Percentiles rank a stretch among this genome's conserved stretches.
Conservation (phyloP, 2,113 vertebrate genomes). For the Campylomormyrus numenius region DNA sequence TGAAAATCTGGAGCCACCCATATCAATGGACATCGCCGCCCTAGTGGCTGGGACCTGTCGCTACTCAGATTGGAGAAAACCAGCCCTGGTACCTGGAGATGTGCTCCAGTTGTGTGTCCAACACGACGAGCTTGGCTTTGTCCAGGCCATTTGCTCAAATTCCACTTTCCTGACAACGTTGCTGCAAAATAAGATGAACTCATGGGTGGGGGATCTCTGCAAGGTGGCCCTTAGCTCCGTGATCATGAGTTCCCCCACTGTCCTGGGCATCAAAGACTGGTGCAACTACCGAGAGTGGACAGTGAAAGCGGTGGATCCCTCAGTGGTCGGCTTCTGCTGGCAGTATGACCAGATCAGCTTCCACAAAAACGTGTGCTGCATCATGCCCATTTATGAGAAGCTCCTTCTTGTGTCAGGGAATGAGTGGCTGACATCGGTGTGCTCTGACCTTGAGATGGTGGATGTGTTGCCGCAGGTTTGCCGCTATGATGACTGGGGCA, state of each 20-base stretch:
- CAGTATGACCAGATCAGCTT: conserved; percentile 50
- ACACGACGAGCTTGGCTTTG: conserved; percentile 49
- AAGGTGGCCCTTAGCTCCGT: conserved; percentile 18
- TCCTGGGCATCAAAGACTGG: conserved; percentile 38
- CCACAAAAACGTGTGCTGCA: conserved; percentile 57
- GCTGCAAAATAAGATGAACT: conserved; percentile 29
- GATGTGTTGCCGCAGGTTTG: conserved; percentile 46
- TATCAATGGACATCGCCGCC: not conserved
- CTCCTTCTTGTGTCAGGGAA: conserved; percentile 51
- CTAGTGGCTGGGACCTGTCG: conserved; percentile 37
- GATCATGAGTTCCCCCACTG: not conserved
- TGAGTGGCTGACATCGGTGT: conserved; percentile 55
- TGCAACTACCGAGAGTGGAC: conserved; percentile 59
- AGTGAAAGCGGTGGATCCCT: conserved; percentile 44
- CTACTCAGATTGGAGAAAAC: conserved; percentile 54
- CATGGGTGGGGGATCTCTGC: conserved; percentile 57
- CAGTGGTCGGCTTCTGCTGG: conserved; percentile 62
- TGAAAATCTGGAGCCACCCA: not conserved
- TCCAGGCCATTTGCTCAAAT: conserved; percentile 50
- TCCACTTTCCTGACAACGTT: conserved; percentile 45
- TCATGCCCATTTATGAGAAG: conserved; percentile 41
- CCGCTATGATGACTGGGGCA: conserved; percentile 56
- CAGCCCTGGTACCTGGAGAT: conserved; percentile 27
- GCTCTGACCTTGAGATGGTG: conserved; percentile 36
- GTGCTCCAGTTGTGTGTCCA: conserved; percentile 51